Evolutionary conservation across 2,113 vertebrate species (phyloP).

Genomic region (Apodemus speciosus): DNA sequence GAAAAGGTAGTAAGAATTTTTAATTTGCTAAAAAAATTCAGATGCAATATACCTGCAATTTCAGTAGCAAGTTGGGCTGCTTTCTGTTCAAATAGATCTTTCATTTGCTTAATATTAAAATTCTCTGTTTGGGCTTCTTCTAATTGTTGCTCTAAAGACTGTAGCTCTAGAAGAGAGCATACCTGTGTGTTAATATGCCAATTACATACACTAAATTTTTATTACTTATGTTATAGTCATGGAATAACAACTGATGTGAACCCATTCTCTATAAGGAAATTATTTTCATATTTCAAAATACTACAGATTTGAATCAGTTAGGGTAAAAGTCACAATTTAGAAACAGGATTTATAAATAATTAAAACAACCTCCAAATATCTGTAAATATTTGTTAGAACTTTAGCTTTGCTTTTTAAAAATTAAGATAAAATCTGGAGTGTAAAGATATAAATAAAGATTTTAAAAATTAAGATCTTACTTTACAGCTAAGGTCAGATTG

Average conservation of each 20-base stretch:
- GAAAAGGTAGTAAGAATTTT: neutral
- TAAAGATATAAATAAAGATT: too few species aligned
- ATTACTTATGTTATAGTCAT: conserved; percentile 1
- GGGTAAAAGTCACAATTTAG: conserved; percentile 8
- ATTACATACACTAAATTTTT: conserved; percentile 30
- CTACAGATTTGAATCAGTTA: conserved; percentile 7
- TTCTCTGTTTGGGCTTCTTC: conserved; percentile 96
- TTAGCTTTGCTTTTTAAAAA: neutral
- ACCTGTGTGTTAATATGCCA: conserved; percentile 54
- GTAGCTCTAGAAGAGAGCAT: conserved; percentile 84
- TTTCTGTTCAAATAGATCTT: conserved; percentile 99
- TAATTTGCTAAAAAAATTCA: conserved; percentile 27
- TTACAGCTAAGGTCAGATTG: neutral
- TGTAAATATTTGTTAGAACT: conserved; percentile 27
- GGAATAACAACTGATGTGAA: neutral
- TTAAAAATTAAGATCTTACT: neutral
- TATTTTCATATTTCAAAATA: conserved; percentile 47
- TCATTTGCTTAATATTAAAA: conserved; percentile 99
- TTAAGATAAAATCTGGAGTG: too few species aligned
- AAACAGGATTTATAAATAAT: conserved; percentile 29
- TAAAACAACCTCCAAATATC: conserved; percentile 13
- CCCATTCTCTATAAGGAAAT: neutral
- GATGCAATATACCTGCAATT: conserved; percentile 92
- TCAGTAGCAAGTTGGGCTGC: conserved; percentile 97
- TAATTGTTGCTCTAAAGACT: conserved; percentile 91